Evolutionary conservation across 1,140 invertebrate species (phyloP).

Genomic region (Mercenaria mercenaria): DNA sequence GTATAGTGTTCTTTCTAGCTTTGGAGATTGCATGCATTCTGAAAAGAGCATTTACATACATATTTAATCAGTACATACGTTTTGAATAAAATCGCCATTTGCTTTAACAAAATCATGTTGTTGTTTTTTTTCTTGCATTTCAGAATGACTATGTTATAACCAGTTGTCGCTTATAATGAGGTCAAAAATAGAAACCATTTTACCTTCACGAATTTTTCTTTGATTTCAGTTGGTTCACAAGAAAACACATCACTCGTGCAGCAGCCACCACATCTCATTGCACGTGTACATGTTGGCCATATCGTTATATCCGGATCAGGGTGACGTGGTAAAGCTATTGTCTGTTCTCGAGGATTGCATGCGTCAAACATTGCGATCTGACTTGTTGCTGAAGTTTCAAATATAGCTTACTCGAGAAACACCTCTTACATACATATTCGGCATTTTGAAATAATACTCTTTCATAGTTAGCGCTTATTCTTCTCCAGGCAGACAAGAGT

Average conservation of each 20-base stretch:
- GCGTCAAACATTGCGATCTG: slow-evolving; percentile 57
- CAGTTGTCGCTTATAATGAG: no score
- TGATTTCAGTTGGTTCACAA: slow-evolving; percentile 57
- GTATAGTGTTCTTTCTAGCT: no score
- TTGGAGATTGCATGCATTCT: no score
- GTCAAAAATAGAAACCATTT: no score
- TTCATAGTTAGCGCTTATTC: neutral
- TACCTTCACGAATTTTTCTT: slow-evolving; percentile 45
- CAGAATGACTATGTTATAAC: no score
- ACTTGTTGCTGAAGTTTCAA: neutral
- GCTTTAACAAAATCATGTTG: no score
- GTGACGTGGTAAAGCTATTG: slow-evolving; percentile 56
- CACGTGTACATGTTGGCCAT: slow-evolving; percentile 61
- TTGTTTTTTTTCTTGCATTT: no score
- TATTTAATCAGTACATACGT: no score
- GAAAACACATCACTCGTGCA: slow-evolving; percentile 62
- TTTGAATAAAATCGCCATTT: no score
- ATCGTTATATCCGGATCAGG: slow-evolving; percentile 51
- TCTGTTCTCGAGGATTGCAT: slow-evolving; percentile 48
- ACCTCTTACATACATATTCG: neutral
- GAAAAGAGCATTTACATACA: no score
- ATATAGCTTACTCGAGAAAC: no score
- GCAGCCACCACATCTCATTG: slow-evolving; percentile 55
- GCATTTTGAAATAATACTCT: neutral
- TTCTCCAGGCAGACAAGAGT: no score